Percentiles rank a stretch among this genome's conserved stretches.
Evolutionary conservation across 2,113 vertebrate genomes (phyloP).

Genomic region (Lycaon pictus): DNA sequence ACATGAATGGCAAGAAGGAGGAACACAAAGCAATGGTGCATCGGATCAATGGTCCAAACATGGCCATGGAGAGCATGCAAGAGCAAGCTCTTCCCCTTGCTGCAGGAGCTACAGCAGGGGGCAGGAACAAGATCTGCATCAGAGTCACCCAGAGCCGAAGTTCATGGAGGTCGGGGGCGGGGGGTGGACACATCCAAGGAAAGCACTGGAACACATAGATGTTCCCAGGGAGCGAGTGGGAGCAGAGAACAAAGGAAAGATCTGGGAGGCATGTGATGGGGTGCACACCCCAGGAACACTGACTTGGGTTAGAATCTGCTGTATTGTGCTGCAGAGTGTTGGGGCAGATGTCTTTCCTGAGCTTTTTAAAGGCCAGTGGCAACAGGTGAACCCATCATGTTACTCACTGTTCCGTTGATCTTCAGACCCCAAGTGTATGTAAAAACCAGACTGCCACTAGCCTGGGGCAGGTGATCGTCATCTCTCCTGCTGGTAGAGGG

Average conservation of each 20-base stretch:
- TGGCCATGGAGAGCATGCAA: rapidly evolving
- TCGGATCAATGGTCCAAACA: rapidly evolving
- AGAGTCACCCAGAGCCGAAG: not conserved
- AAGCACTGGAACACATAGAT: rapidly evolving
- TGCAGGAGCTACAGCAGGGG: rapidly evolving
- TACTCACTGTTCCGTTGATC: not conserved
- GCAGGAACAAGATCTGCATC: too few species aligned
- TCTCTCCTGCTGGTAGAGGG: not conserved
- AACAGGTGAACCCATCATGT: rapidly evolving
- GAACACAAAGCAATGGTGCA: too few species aligned
- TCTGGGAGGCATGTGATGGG: rapidly evolving
- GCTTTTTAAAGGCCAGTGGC: not conserved
- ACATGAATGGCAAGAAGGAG: not conserved
- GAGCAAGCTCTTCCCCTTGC: rapidly evolving
- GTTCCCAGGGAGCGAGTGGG: too few species aligned
- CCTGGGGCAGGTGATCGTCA: too few species aligned
- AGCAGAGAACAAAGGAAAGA: not conserved
- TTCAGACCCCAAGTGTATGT: not conserved
- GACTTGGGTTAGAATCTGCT: rapidly evolving
- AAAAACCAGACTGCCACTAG: not conserved
- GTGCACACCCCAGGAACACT: rapidly evolving
- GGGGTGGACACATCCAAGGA: not conserved
- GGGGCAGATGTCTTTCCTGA: not conserved
- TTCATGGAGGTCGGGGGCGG: rapidly evolving
- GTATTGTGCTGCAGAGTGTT: rapidly evolving